Evolutionary conservation across 1,140 invertebrate species (phyloP).

Genomic region (Pseudomyrmex gracilis): DNA sequence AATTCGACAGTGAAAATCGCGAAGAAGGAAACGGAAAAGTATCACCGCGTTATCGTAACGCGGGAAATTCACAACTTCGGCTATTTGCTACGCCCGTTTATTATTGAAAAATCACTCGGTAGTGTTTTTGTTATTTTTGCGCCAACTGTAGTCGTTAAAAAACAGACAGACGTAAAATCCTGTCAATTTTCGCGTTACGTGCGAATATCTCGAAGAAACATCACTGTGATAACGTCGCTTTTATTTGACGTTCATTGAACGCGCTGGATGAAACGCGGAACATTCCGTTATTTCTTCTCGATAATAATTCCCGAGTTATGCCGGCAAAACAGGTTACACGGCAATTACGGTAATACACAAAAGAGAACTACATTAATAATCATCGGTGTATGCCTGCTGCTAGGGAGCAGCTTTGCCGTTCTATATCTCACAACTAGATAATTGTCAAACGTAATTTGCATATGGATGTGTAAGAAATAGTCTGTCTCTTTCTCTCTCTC

Average conservation of each 20-base stretch:
- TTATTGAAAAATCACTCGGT: not conserved
- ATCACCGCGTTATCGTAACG: not conserved
- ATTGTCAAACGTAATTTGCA: constrained; percentile 41
- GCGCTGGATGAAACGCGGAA: not conserved
- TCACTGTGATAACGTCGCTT: constrained; percentile 43
- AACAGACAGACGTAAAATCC: not conserved
- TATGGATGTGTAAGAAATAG: constrained; percentile 4
- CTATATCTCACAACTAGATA: constrained; percentile 51
- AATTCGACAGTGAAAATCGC: constrained; percentile 55
- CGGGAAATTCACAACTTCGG: constrained; percentile 24
- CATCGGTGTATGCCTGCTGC: constrained; percentile 29
- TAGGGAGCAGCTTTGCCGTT: constrained; percentile 49
- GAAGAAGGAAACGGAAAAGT: not conserved
- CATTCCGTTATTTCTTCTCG: constrained; percentile 49
- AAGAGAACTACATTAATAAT: constrained; percentile 70
- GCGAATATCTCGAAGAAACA: constrained; percentile 8
- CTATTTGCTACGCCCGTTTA: not conserved
- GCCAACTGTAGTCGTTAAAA: no score
- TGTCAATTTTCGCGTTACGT: constrained; percentile 17
- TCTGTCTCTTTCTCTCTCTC: no score
- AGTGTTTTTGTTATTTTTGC: no score
- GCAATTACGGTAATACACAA: constrained; percentile 50
- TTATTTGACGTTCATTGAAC: constrained; percentile 64
- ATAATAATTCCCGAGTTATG: constrained; percentile 65
- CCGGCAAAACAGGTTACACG: constrained; percentile 56